Evolutionary conservation across 2,797 vertebrate genomes (phyloP).

Genomic region (Centroberyx gerrardi): DNA sequence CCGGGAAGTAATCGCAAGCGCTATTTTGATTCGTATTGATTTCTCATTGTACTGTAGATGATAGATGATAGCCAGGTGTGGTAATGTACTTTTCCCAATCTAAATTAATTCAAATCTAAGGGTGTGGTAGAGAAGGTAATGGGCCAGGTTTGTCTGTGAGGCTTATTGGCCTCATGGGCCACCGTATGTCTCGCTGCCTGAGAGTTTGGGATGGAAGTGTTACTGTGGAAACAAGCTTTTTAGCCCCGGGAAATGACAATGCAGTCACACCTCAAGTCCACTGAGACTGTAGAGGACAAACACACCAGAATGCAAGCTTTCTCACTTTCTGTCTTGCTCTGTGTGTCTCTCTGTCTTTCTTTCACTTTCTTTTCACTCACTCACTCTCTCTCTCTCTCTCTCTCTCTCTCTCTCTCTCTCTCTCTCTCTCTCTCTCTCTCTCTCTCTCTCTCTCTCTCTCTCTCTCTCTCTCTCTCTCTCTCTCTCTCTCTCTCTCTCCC

Average conservation of each 20-base stretch:
- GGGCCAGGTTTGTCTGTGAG: conserved; percentile 24
- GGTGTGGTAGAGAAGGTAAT: conserved; percentile 46
- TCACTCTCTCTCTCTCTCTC: not conserved
- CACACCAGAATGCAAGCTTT: conserved; percentile 36
- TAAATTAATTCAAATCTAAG: conserved; percentile 53
- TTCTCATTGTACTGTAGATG: conserved; percentile 65
- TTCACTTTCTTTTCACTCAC: not conserved
- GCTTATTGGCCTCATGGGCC: conserved; percentile 50
- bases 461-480: conserved; percentile 35
- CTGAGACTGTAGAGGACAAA: conserved; percentile 43
- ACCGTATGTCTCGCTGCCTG: conserved; percentile 10
- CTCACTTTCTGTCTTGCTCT: conserved; percentile 1
- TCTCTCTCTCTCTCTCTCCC: not conserved
- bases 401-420: not conserved
- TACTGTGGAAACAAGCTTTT: conserved; percentile 66
- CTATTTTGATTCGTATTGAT: conserved; percentile 72
- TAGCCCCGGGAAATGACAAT: conserved; percentile 71
- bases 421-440: not conserved
- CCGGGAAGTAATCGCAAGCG: conserved; percentile 56
- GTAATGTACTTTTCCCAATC: conserved; percentile 49
- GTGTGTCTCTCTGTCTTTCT: conserved; percentile 4
- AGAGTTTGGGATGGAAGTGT: conserved; percentile 43
- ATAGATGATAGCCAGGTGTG: conserved; percentile 65
- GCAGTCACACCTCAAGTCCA: conserved; percentile 59
- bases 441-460: not conserved